Evolutionary conservation across 2,888 invertebrate genomes (phyloP).

Genomic region (Eledona agricola): DNA sequence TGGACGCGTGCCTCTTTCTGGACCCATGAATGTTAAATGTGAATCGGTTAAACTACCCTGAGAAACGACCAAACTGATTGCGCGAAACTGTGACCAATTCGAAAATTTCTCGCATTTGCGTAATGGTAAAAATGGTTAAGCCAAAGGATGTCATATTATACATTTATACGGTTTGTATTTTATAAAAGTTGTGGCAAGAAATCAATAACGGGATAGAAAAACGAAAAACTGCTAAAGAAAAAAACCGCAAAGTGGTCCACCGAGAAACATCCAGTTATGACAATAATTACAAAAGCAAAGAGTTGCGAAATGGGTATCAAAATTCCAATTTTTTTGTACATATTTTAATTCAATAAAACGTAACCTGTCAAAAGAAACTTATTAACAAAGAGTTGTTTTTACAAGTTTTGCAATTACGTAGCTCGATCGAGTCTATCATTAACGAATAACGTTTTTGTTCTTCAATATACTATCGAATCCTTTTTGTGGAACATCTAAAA

Average conservation of each 20-base stretch:
- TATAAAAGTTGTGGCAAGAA: no score
- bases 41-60: no score
- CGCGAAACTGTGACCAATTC: no score
- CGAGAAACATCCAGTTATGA: no score
- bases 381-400: conserved; percentile 14
- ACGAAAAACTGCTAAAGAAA: neutral
- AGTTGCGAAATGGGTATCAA: conserved; percentile 9
- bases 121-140: no score
- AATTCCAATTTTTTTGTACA: conserved; percentile 17
- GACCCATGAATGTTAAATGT: conserved; percentile 27
- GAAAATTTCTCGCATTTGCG: no score
- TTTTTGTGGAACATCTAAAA: conserved; percentile 13
- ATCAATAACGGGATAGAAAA: no score
- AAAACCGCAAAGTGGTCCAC: no score
- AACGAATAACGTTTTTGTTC: conserved; percentile 16
- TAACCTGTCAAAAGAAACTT: conserved; percentile 20
- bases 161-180: no score
- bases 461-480: conserved; percentile 9
- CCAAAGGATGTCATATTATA: no score
- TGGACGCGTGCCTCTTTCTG: conserved; percentile 23
- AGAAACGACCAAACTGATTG: no score
- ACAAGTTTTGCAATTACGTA: conserved; percentile 16
- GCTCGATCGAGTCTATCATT: conserved; percentile 17
- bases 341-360: conserved; percentile 17
- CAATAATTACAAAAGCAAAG: conserved; percentile 2